Percentiles rank a stretch among this genome's conserved stretches.
Conservation (phyloP, 30 jellyfish, hydroid and myxozoan genomes). For the Hydra vulgaris region DNA sequence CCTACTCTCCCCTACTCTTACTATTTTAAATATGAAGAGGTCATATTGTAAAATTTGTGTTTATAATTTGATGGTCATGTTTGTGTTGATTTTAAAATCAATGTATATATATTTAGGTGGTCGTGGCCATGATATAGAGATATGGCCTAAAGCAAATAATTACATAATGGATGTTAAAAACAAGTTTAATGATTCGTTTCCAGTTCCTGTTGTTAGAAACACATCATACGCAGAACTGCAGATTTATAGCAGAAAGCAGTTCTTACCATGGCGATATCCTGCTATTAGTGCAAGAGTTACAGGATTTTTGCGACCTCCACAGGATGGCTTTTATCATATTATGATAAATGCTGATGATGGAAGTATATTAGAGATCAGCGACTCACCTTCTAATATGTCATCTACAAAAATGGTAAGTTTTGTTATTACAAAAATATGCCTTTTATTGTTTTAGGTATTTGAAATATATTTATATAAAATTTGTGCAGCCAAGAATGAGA, state of each 20-base stretch:
- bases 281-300: conserved; percentile 13
- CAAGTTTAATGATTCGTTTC: conserved; percentile 22
- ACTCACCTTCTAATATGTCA: conserved; percentile 7
- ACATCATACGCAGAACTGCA: conserved; percentile 29
- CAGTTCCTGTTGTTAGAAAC: conserved; percentile 21
- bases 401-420: conserved; percentile 19
- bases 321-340: conserved; percentile 50
- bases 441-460: too few relatives aligned
- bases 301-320: conserved; percentile 77
- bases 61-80: too few relatives aligned
- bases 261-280: neutral
- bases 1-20: too few relatives aligned
- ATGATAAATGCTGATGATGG: conserved; percentile 55
- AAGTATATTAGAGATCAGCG: conserved; percentile 14
- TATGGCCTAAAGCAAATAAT: conserved; percentile 40
- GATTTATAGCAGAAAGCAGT: neutral
- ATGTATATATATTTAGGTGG: conserved; percentile 49
- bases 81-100: too few relatives aligned
- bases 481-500: too few relatives aligned
- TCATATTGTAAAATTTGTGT: too few relatives aligned
- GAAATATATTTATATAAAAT: too few relatives aligned
- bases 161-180: conserved; percentile 15
- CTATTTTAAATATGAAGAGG: too few relatives aligned
- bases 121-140: conserved; percentile 52
- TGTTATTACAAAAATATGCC: too few relatives aligned